Conservation (phyloP, 2,888 invertebrate species). For the Tenodera sinensis region DNA sequence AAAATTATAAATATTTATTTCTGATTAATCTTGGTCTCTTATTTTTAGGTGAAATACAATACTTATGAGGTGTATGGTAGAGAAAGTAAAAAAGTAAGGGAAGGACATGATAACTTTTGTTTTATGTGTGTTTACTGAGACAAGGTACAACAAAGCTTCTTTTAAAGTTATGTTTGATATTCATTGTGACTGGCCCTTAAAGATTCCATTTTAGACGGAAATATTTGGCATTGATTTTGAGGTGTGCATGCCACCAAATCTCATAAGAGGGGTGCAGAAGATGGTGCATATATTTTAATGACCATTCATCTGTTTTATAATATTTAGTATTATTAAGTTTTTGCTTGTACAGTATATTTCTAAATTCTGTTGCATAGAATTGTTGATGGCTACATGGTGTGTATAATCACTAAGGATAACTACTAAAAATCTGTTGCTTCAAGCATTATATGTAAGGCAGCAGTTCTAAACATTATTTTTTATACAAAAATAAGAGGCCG, state of each 20-base stretch:
- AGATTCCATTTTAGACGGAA: too few relatives aligned
- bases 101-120: too few relatives aligned
- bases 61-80: too few relatives aligned
- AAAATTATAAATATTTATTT: too few relatives aligned
- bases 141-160: too few relatives aligned
- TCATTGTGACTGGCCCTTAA: too few relatives aligned
- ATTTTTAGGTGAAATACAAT: too few relatives aligned
- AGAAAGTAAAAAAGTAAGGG: too few relatives aligned
- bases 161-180: too few relatives aligned
- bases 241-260: neutral
- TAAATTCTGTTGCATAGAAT: neutral
- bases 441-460: neutral
- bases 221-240: neutral
- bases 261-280: neutral
- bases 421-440: neutral
- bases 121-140: too few relatives aligned
- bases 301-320: neutral
- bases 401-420: neutral
- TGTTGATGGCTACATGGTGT: neutral
- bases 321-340: neutral
- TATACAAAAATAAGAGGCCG: neutral
- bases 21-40: too few relatives aligned
- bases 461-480: neutral
- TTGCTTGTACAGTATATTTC: neutral
- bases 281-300: neutral